A percentile compares a stretch with the other conserved stretches of the same genome.
Conservation (phyloP, 2,113 vertebrate genomes). For the Amphiprion percula region DNA sequence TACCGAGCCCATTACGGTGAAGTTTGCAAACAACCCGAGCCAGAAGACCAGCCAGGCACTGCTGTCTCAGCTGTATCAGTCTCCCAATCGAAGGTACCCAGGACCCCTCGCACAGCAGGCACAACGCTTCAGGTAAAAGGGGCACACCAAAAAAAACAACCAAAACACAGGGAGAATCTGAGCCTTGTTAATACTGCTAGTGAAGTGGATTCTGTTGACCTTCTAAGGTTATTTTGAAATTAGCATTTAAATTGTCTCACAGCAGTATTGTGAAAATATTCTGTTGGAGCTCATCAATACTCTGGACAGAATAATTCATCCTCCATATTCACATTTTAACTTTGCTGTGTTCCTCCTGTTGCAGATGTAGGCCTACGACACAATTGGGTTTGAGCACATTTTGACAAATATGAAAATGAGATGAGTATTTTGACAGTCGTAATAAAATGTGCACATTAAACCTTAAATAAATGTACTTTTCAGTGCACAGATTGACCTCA, state of each 20-base stretch:
- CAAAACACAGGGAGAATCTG: neutral
- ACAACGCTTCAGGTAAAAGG: constrained; percentile 96
- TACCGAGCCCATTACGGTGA: constrained; percentile 97
- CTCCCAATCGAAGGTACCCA: constrained; percentile 97
- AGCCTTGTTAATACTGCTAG: constrained; percentile 37
- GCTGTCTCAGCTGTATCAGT: constrained; percentile 98
- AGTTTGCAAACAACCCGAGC: constrained; percentile 99
- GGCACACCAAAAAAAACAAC: constrained; percentile 41
- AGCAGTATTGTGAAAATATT: constrained; percentile 58
- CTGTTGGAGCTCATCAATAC: constrained; percentile 54
- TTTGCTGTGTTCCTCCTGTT: constrained; percentile 65
- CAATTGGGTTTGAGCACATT: constrained; percentile 16
- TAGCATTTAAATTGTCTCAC: constrained; percentile 56
- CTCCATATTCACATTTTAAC: constrained; percentile 47
- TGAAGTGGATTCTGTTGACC: constrained; percentile 41
- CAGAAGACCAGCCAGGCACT: constrained; percentile 99
- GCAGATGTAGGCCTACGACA: constrained; percentile 42
- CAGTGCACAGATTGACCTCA: constrained; percentile 4
- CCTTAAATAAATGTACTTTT: neutral
- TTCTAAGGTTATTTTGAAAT: constrained; percentile 46
- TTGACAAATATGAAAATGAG: constrained; percentile 37
- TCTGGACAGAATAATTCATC: constrained; percentile 59
- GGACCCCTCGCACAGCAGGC: constrained; percentile 98
- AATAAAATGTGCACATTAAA: constrained; percentile 27
- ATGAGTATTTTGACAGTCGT: constrained; percentile 36